Conservation (phyloP, 1,140 invertebrate genomes). For the Rhagoletis zephyria region DNA sequence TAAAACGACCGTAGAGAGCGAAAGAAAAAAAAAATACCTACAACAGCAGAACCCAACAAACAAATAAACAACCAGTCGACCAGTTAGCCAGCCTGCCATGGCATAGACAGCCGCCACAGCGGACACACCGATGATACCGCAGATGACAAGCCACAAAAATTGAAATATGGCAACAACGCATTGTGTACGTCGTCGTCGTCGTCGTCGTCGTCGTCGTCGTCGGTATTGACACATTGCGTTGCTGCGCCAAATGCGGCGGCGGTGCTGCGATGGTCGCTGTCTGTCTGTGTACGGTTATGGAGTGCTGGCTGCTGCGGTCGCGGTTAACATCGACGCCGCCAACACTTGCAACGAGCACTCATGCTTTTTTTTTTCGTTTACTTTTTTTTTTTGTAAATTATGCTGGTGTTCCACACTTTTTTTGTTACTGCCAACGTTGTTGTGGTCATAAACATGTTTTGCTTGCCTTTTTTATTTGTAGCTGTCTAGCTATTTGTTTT, state of each 20-base stretch:
- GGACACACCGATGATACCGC: background rate
- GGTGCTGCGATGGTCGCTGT: background rate
- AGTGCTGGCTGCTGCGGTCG: background rate
- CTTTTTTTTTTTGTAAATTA: too few relatives aligned
- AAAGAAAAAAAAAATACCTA: conserved; percentile 3
- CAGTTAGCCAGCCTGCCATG: background rate
- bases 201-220: too few relatives aligned
- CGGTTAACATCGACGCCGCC: background rate
- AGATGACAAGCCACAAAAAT: conserved; percentile 47
- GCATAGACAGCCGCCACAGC: background rate
- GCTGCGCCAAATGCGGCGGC: background rate
- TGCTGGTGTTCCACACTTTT: too few relatives aligned
- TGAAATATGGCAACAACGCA: conserved; percentile 48
- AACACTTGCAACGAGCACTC: background rate
- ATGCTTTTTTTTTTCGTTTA: background rate
- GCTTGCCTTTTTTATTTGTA: background rate
- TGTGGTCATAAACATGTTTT: background rate
- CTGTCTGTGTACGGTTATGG: background rate
- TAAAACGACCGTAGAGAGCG: background rate
- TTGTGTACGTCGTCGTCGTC: background rate
- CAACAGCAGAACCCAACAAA: conserved; percentile 3
- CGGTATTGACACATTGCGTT: conserved; percentile 33
- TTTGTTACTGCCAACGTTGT: too few relatives aligned
- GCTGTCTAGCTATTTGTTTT: conserved; percentile 8
- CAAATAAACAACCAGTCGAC: background rate